phyloP scores from a whole-genome alignment of 2,797 vertebrate species.

The Bovichtus variegatus region DNA sequence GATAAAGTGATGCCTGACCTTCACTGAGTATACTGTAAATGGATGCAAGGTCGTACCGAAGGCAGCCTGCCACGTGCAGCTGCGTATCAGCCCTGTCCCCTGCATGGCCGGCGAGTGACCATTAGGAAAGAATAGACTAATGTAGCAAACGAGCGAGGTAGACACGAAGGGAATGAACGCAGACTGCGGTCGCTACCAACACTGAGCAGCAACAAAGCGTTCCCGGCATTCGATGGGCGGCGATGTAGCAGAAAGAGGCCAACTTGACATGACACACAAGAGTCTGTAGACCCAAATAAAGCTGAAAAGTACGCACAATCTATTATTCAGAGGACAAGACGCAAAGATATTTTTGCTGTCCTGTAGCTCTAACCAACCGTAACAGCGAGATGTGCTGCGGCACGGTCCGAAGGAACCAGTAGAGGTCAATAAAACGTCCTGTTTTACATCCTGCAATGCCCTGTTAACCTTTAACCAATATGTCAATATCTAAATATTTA shows the following conservation, averaged over 20 bases:
- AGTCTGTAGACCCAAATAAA: slow-evolving; percentile 22
- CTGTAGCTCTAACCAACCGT: slow-evolving; percentile 11
- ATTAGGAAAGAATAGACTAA: slow-evolving; percentile 20
- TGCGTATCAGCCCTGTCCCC: slow-evolving; percentile 5
- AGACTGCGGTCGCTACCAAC: slow-evolving; percentile 29
- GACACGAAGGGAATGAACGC: slow-evolving; percentile 36
- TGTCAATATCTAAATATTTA: background rate
- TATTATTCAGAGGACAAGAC: slow-evolving; percentile 40
- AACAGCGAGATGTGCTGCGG: background rate
- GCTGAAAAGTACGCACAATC: slow-evolving; percentile 20
- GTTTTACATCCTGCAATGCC: background rate
- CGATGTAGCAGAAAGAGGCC: slow-evolving; percentile 52
- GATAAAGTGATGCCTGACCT: slow-evolving; percentile 53
- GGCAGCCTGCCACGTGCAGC: slow-evolving; percentile 45
- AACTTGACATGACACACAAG: slow-evolving; percentile 36
- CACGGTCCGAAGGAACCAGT: background rate
- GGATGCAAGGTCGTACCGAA: slow-evolving; percentile 60
- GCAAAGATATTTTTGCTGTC: slow-evolving; percentile 23
- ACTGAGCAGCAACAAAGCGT: slow-evolving; percentile 26
- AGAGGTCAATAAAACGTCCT: background rate
- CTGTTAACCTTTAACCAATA: background rate
- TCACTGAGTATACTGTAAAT: slow-evolving; percentile 49
- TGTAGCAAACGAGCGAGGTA: slow-evolving; percentile 1
- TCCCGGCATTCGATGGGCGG: slow-evolving; percentile 13
- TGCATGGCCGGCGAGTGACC: slow-evolving; percentile 26